Percentiles rank a stretch among this genome's conserved stretches.
Evolutionary conservation across 2,797 vertebrate species (phyloP).

Genomic region (Cossypha heuglini): DNA sequence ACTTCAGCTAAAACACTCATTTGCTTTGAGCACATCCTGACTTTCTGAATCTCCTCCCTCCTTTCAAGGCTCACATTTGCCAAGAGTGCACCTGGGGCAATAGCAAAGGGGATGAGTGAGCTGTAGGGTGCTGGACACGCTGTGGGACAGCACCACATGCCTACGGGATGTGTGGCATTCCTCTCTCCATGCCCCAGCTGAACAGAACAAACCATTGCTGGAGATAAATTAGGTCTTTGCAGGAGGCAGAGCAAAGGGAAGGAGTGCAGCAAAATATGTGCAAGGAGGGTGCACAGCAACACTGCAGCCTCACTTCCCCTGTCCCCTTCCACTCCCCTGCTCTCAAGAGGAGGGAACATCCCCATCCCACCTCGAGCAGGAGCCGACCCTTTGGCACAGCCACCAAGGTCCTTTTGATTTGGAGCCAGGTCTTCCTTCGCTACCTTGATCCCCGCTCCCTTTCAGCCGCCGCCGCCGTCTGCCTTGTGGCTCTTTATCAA

Average conservation of each 20-base stretch:
- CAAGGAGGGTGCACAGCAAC: neutral
- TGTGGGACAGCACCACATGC: fast-evolving
- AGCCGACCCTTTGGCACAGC: fast-evolving
- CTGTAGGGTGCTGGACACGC: fast-evolving
- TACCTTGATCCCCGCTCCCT: neutral
- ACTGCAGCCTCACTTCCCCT: neutral
- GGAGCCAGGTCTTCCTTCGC: neutral
- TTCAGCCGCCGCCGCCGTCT: neutral
- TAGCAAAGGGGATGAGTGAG: neutral
- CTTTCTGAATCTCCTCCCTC: neutral
- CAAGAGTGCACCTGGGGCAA: neutral
- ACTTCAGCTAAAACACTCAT: neutral
- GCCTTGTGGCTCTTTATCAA: slow-evolving; percentile 43
- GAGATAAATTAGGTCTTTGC: neutral
- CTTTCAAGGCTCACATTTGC: neutral
- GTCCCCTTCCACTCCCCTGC: neutral
- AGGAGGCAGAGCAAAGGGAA: neutral
- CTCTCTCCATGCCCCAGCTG: neutral
- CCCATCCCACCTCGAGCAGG: neutral
- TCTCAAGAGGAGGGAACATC: neutral
- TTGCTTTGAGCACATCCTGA: neutral
- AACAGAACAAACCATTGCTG: neutral
- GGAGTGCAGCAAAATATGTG: neutral
- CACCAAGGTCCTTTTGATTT: neutral
- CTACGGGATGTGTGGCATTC: fast-evolving